Evolutionary conservation across 2,113 vertebrate species (phyloP), one percentile per base, ranked within the genome.

Genomic region (Percina caprodes): DNA sequence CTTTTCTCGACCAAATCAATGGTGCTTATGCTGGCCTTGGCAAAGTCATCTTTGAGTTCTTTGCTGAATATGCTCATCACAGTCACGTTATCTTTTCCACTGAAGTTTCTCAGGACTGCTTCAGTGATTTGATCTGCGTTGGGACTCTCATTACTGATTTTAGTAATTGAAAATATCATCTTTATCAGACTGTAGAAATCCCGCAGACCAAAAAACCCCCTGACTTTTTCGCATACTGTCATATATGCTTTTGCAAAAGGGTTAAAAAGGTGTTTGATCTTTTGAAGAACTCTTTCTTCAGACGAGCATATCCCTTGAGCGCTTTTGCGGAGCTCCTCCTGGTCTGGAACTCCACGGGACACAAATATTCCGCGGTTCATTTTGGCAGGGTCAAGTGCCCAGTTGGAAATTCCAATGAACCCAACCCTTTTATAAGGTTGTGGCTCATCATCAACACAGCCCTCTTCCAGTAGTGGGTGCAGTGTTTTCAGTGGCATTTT

Each of bases 301-400:
- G 97, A 97, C 23, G 94, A 93, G 2, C 97, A 98, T 87, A 98
- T 98, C 0, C 97, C 97, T 68, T 16, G 90, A 0, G 97, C 97
- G 0, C 96, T 98, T 83, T 95, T 93, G 0, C 97, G 88, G 48
- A 98, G 95, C 85, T 98, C 97, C 9, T 89, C 74, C 23, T 91
- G 0, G 68, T 81, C 94, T 69, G 96, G 97, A 63, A 96, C 95
- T 19, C 96, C 95, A 0, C 97, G 96, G 0, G 96, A 95, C 42
- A 98, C 97, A 69, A 97, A 97, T 49, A 98, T 96, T 3, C 97
- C 97, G 65, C 97, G 94, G 90, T 98, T 98, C 97, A 98, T 98
- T 89, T 98, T 98, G 75, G 97, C 97, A 0, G 97, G 97, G 39
- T 98, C 97, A 61, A 98, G 90, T 42, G 97, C 97, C 97, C 97